Evolutionary conservation across 1,140 invertebrate genomes (phyloP), one percentile per base, ranked within the genome.

Genomic region (Zaprionus capensis): DNA sequence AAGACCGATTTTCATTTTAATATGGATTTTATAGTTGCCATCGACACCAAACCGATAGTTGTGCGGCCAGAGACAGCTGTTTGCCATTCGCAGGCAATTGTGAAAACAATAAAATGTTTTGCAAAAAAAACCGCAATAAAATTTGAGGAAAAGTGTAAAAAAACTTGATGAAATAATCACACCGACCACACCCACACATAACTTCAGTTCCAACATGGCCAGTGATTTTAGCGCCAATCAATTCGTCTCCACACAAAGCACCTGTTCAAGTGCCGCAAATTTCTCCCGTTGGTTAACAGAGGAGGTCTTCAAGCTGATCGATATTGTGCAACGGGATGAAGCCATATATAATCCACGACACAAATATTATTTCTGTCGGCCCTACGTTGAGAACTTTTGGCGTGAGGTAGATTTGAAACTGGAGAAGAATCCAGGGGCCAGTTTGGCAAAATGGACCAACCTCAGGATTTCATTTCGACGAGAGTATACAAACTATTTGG

Each of bases 361-460:
- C 55, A 92, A 92, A 38, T 91, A 92, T 41, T 92, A 92, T 66
- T 92, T 92, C 41, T 92, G 91, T 56, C 83, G 91, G 12, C 91
- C 91, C 4, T 92, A 92, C 58, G 91, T 92, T 15, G 91, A 92
- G 41, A 92, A 91, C 74, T 92, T 92, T 31, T 92, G 91, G 91
- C 81, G 91, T 31, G 91, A 92, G 24, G 90, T 92, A 17, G 91
- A 92, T 49, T 51, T 80, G 9, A 91, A 90, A 67, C 62, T 92
- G 9, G 91, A 91, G n/a, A 92, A 92, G 58, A 92, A 92, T 58
- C 90, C 91, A n/a, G 91, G 91, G 3, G 86, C 91, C 11, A 92
- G 91, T 57, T 59, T 92, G n/a, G 91, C 91, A n/a, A 92, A 92
- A 66, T 92, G 91, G 91, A 92, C 91, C 9, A 92, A 92, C 69